Evolutionary conservation across 1,140 invertebrate species (phyloP), one percentile per base, ranked within the genome.

Genomic region (Brachionus asplanchnoidis): DNA sequence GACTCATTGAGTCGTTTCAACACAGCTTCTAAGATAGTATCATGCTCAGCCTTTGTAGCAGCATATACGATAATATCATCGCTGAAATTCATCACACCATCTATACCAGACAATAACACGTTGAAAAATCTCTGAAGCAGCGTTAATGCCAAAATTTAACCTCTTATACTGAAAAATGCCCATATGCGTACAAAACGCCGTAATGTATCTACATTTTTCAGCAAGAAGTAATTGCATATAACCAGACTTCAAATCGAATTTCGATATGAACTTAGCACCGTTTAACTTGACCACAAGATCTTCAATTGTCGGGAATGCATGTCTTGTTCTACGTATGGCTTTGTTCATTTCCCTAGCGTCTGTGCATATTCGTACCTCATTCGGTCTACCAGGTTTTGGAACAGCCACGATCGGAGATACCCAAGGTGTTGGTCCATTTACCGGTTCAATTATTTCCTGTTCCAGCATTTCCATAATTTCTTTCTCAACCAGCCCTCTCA

Each of bases 381-480:
- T 78, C 8, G 46, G 46, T 50, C 46, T 50, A 7, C 78, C 50
- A 56, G 87, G 86, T 46, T 87, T 88, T 6, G 86, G 70, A 1
- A 87, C 87, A 2, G 88, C 46, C 6, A 89, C 87, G 14, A 88
- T 68, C 0, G 87, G 87, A 23, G 86, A 86, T 3, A 87, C 87
- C 87, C 86, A 88, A 11, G 86, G 86, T n/a, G 86, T 88, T 2
- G 87, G 85, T 9, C 86, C 86, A 12, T 66, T 73, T 20, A 86
- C 84, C 12, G 80, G 85, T 82, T 87, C 86, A 42, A 88, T 87
- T 17, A 88, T 85, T 20, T 86, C 87, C 23, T 68, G 26, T 46
- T 86, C 53, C 12, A 60, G 14, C 14, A 85, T 23, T 50, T 50
- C 46, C 46, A 12, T 50, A 50, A 50, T 50, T 66, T 66, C 60